These are phyloP conservation scores for Halictus rubicundus DNA, from an alignment of 1,140 invertebrate genomes.

Conservation along the genomic window DNA sequence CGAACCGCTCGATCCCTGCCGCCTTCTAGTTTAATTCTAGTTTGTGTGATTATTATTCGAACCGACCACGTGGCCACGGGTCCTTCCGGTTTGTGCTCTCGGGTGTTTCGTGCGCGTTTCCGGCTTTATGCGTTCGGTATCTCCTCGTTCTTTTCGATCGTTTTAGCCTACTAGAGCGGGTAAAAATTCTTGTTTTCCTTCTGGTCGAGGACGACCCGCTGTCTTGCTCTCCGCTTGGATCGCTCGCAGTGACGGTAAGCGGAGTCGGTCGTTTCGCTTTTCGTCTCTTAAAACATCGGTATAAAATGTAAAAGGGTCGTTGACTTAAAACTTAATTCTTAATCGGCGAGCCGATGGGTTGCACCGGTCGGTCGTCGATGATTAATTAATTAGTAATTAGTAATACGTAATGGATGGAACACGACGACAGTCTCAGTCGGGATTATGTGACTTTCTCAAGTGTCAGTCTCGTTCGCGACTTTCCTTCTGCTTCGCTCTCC, in stretches of 20 bases:
- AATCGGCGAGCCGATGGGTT: background rate
- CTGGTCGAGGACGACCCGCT: no score
- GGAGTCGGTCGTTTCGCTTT: conserved; percentile 14
- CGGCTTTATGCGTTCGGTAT: background rate
- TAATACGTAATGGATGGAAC: conserved; percentile 70
- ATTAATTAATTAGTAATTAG: conserved; percentile 59
- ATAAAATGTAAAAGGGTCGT: conserved; percentile 62
- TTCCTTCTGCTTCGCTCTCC: background rate
- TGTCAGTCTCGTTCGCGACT: conserved; percentile 62
- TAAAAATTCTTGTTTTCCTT: no score
- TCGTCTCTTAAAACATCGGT: conserved; percentile 50
- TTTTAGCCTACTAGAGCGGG: no score
- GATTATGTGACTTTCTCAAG: conserved; percentile 62
- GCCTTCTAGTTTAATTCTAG: background rate
- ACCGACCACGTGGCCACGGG: conserved; percentile 11
- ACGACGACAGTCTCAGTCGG: conserved; percentile 64
- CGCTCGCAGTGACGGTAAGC: conserved; percentile 9
- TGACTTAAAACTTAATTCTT: conserved; percentile 58
- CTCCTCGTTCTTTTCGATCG: no score
- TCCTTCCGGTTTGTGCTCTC: conserved; percentile 23
- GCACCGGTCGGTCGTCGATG: conserved; percentile 15
- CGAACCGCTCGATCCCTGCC: background rate
- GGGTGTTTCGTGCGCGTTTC: conserved; percentile 9
- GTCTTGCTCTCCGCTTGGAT: no score
- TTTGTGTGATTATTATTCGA: background rate